Conservation (phyloP, 2,113 vertebrate genomes). For the Agelaius phoeniceus region DNA sequence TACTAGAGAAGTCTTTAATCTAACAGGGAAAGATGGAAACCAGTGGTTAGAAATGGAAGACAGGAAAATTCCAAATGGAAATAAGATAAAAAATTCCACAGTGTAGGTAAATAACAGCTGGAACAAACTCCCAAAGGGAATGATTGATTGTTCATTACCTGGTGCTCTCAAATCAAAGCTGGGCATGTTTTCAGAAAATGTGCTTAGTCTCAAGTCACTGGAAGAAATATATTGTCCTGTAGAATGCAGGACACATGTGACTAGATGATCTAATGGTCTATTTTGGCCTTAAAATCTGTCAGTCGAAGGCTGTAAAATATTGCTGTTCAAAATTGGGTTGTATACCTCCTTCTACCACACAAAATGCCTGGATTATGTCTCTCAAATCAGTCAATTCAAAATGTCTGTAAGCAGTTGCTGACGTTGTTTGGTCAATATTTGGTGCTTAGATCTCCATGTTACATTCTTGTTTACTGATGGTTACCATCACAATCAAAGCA, state of each 20-base stretch:
- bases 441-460: neutral
- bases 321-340: neutral
- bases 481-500: neutral
- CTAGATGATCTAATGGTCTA: neutral
- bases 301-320: neutral
- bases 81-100: neutral
- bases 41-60: neutral
- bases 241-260: neutral
- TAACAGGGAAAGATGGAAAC: neutral
- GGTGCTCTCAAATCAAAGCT: neutral
- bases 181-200: neutral
- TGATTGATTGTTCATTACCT: neutral
- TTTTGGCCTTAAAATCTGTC: neutral
- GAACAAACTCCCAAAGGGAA: neutral
- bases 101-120: neutral
- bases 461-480: neutral
- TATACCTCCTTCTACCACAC: neutral
- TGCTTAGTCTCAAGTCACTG: neutral
- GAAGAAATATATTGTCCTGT: neutral
- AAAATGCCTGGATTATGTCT: neutral
- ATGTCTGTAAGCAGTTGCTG: neutral
- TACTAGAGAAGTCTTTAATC: neutral
- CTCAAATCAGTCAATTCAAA: no score
- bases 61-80: neutral
- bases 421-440: neutral